phyloP scores from a whole-genome alignment of 23 tunicate species.

The Oikopleura vanhoeffeni region DNA sequence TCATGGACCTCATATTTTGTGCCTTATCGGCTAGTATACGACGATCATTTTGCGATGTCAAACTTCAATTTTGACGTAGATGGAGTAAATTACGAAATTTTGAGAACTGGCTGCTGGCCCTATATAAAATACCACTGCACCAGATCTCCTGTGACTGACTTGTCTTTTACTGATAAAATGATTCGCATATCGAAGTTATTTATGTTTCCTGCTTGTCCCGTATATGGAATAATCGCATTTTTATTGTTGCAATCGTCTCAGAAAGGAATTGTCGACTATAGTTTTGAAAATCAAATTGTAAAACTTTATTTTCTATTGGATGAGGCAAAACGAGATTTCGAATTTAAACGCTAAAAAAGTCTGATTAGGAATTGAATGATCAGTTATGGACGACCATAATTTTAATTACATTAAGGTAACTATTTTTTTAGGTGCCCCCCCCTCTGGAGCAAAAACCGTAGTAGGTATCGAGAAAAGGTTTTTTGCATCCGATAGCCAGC shows the following conservation, averaged over 20 bases:
- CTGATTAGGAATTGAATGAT: too few species aligned
- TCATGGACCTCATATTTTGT: neutral
- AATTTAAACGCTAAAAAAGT: too few species aligned
- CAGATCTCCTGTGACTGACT: neutral
- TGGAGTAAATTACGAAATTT: neutral
- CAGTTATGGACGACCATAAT: too few species aligned
- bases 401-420: too few species aligned
- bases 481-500: too few species aligned
- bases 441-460: too few species aligned
- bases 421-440: too few species aligned
- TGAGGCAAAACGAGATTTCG: neutral
- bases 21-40: neutral
- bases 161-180: neutral
- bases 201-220: neutral
- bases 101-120: neutral
- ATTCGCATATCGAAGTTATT: neutral
- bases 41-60: neutral
- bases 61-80: neutral
- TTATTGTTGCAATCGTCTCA: neutral
- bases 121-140: neutral
- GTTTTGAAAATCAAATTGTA: neutral
- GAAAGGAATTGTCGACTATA: neutral
- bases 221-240: neutral
- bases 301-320: neutral
- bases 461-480: too few species aligned